Evolutionary conservation across 2,113 vertebrate genomes (phyloP).

Genomic region (Psammodynastes pulverulentus): DNA sequence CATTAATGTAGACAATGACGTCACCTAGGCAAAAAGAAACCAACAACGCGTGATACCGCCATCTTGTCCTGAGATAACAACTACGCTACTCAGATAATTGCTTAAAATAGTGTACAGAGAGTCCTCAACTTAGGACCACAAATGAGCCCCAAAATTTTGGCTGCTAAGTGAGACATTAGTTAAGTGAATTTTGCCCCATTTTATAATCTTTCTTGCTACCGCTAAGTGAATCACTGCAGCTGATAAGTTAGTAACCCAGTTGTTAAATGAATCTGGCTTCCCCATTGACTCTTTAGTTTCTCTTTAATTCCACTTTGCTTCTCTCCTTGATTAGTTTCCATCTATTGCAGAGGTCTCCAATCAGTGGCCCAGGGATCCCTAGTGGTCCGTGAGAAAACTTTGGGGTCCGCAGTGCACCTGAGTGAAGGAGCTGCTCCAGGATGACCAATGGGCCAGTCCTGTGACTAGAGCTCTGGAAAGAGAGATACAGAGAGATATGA

Average conservation of each 20-base stretch:
- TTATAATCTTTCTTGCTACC: not conserved
- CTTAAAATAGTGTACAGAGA: constrained; percentile 29
- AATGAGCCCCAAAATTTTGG: not conserved
- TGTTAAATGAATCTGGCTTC: not conserved
- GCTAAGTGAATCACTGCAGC: too few relatives aligned
- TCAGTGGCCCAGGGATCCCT: too few relatives aligned
- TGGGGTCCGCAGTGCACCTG: too few relatives aligned
- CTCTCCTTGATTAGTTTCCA: too few relatives aligned
- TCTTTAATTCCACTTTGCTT: too few relatives aligned
- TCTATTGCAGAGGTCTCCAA: too few relatives aligned
- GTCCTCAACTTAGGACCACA: not conserved
- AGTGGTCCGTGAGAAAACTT: too few relatives aligned
- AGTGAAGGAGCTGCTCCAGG: too few relatives aligned
- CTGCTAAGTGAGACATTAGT: not conserved
- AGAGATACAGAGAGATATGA: too few relatives aligned
- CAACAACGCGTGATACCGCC: constrained; percentile 63
- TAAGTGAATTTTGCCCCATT: not conserved
- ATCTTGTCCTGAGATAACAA: constrained; percentile 38
- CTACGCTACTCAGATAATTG: constrained; percentile 47
- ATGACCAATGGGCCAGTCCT: too few relatives aligned
- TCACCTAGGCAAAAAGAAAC: constrained; percentile 80
- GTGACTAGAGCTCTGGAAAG: too few relatives aligned
- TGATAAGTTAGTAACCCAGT: not conserved
- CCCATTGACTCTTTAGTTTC: too few relatives aligned
- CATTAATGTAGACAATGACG: constrained; percentile 98